Evolutionary conservation across 2,797 vertebrate genomes (phyloP), one percentile per base, ranked within the genome.

Genomic region (Buceros bicornis): DNA sequence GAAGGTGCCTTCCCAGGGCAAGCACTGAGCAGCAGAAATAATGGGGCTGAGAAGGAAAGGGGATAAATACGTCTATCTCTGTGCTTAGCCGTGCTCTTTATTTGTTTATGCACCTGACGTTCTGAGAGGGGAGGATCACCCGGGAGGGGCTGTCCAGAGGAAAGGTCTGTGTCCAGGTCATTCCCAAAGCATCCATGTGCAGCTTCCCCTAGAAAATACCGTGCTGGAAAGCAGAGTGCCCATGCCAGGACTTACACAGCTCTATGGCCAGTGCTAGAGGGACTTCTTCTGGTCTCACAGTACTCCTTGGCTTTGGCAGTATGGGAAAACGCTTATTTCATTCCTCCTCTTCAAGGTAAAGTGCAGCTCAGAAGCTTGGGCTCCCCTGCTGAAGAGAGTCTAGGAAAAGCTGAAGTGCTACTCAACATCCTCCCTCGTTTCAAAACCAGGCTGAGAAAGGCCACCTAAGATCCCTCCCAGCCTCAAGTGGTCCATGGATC

Each of bases 61-160:
- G 37, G 9, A 3, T 33, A 28, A 33, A 21, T 10, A 6, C 26
- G 1, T 5, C 4, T 12, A 5, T 13, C 64, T 16, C 57, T 3
- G 1, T 5, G 35, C 28, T 18, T 35, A n/a, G 72, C 69, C 5
- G 0, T 18, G 35, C 13, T 35, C n/a, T 28, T 26, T 16, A 2
- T 47, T 14, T 5, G 19, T 10, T 42, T 5, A 1, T 1, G 2
- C n/a, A 2, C 16, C 33, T 3, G 4, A 2, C 35, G 8, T 2
- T n/a, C 3, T 43, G 60, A n/a, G 66, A 16, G 54, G 19, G 14
- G 13, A 51, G 26, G 37, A 10, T 76, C 31, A 16, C 72, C 77
- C 6, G 0, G 11, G 53, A 47, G 50, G 22, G 51, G n/a, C 61
- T 84, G 60, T 56, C 57, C 25, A 5, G 77, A 42, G 72, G n/a